Evolutionary conservation across 1,140 invertebrate species (phyloP).

Genomic region (Drosophila novamexicana): DNA sequence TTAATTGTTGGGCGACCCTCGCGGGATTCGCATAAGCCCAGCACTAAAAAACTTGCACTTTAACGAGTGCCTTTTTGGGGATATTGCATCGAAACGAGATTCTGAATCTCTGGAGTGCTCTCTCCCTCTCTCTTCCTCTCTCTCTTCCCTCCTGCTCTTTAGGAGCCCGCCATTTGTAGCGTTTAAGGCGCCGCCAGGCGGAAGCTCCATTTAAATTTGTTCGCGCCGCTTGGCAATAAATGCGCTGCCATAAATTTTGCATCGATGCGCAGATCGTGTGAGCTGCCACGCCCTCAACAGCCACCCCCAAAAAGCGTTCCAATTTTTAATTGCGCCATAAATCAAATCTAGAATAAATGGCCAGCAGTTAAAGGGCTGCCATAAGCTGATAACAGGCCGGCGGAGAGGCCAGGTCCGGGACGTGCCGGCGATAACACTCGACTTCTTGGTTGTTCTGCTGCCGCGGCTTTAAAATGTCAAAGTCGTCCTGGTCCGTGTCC

Average conservation of each 20-base stretch:
- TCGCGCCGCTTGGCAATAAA: conserved; percentile 66
- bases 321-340: conserved; percentile 80
- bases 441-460: conserved; percentile 31
- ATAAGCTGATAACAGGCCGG: conserved; percentile 77
- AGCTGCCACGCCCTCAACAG: conserved; percentile 24
- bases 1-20: conserved; percentile 8
- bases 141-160: background rate
- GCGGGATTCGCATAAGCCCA: conserved; percentile 13
- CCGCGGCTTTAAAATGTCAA: conserved; percentile 17
- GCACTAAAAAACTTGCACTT: conserved; percentile 53
- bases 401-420: background rate
- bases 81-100: conserved; percentile 45
- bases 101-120: conserved; percentile 8
- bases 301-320: too few species aligned
- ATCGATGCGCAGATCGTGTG: conserved; percentile 60
- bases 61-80: conserved; percentile 50
- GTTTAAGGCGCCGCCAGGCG: conserved; percentile 44
- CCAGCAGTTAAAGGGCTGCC: conserved; percentile 79
- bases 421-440: conserved; percentile 64
- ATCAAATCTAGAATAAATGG: conserved; percentile 82
- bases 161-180: conserved; percentile 27
- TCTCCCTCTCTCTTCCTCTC: background rate
- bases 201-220: conserved; percentile 67
- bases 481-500: conserved; percentile 1
- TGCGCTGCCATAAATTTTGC: conserved; percentile 76